Evolutionary conservation across 2,113 vertebrate species (phyloP).

Genomic region (Genyomyrus donnyi): DNA sequence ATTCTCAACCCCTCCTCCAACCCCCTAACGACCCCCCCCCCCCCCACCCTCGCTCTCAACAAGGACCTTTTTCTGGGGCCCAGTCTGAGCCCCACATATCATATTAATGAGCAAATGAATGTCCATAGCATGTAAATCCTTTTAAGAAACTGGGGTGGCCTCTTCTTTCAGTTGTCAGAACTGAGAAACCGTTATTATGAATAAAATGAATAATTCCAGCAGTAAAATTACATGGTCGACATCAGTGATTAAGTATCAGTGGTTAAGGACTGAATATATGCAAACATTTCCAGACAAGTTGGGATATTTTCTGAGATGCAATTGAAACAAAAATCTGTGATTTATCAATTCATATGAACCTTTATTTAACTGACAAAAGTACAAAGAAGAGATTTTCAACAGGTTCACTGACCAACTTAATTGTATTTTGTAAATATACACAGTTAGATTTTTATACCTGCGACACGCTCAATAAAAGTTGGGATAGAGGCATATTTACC

Average conservation of each 20-base stretch:
- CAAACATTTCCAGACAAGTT: background rate
- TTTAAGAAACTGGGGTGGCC: background rate
- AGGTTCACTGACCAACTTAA: background rate
- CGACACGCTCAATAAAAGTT: background rate
- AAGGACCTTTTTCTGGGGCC: slow-evolving; percentile 8
- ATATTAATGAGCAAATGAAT: background rate
- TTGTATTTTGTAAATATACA: background rate
- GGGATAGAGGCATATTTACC: background rate
- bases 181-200: background rate
- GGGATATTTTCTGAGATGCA: background rate
- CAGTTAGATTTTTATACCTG: background rate
- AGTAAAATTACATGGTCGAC: background rate
- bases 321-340: background rate
- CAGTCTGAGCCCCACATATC: background rate
- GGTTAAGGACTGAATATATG: background rate
- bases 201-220: background rate
- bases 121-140: background rate
- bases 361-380: background rate
- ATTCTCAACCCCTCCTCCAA: background rate
- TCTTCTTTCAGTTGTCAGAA: background rate
- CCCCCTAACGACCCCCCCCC: background rate
- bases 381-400: background rate
- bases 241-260: background rate
- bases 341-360: background rate
- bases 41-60: background rate